Base-by-base conservation (phyloP, 2,797 vertebrate species). In the Sphenodon punctatus region DNA sequence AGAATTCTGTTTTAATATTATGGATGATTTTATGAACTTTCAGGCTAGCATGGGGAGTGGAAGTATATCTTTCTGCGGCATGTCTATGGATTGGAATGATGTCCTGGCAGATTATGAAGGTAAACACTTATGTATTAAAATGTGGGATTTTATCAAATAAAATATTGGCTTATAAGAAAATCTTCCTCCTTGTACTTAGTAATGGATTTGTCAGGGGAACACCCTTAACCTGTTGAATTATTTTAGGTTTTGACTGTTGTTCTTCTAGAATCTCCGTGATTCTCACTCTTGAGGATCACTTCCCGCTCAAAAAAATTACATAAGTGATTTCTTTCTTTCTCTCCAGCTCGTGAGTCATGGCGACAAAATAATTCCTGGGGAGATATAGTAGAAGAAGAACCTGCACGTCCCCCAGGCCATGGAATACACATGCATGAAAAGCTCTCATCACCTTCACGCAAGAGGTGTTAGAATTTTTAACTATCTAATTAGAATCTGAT, bases 381-480 rank as follows among this genome's bases (percentile, higher is more conserved):
- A 2, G 99, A 99, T 89, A 98, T 99, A 2, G 98, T 99, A 65
- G 99, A 99, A 80, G 98, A 99, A 30, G 99, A 99, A 82, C 98
- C 99, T 8, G 95, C 98, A 3, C 96, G 99, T 1, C 98, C 98
- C 12, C 99, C 99, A 1, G 99, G 99, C 25, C 99, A 99, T 4
- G 99, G 98, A 12, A 99, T 99, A 87, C 99, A 99, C 92, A 99
- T 99, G 98, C 99, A 99, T 7, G 99, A 99, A 91, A 99, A 99
- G 17, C 93, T 99, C 38, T 99, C 99, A 0, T 99, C 99, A 3
- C 99, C 99, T 0, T 99, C 99, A 4, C 98, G 99, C 56, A 99
- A 99, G 95, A 98, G 98, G 98, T 99, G 41, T 82, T 66, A 39
- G 58, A 5, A 2, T 5, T 67, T 60, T 39, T 45, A 72, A 75